Percentiles rank a stretch among this genome's conserved stretches.
These are phyloP conservation scores for Ammodytes marinus DNA, from an alignment of 2,113 vertebrate species.

Conservation along the genomic window DNA sequence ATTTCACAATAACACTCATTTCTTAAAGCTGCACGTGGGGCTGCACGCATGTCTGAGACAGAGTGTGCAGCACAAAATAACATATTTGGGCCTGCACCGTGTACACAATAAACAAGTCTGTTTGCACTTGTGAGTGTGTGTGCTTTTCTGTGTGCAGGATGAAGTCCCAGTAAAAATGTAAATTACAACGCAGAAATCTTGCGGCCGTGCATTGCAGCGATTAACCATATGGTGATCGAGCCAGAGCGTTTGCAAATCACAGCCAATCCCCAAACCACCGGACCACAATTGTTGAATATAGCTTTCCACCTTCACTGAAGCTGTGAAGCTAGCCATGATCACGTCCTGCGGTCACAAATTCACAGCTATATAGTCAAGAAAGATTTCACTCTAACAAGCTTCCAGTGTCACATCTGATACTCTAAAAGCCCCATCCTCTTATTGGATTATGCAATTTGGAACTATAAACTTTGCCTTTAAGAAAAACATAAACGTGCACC, in stretches of 20 bases:
- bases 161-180: conserved; percentile 43
- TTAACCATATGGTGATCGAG: conserved; percentile 62
- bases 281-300: conserved; percentile 63
- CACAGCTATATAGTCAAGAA: conserved; percentile 35
- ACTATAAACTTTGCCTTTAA: conserved; percentile 19
- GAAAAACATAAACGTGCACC: conserved; percentile 25
- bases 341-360: conserved; percentile 53
- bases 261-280: conserved; percentile 65
- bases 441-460: conserved; percentile 46
- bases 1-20: conserved; percentile 77
- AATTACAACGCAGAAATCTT: conserved; percentile 53
- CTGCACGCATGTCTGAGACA: conserved; percentile 24
- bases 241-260: conserved; percentile 57
- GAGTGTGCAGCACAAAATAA: conserved; percentile 23
- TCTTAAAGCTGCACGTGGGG: conserved; percentile 57
- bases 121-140: not conserved
- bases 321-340: conserved; percentile 70
- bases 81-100: conserved; percentile 7
- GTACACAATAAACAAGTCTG: conserved; percentile 21
- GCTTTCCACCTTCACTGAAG: conserved; percentile 58
- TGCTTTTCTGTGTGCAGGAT: conserved; percentile 18
- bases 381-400: conserved; percentile 47
- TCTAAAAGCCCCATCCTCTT: conserved; percentile 22
- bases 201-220: conserved; percentile 44
- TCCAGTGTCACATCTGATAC: conserved; percentile 43